Conservation (phyloP, 2,113 vertebrate genomes). For the Apodemus sylvaticus region DNA sequence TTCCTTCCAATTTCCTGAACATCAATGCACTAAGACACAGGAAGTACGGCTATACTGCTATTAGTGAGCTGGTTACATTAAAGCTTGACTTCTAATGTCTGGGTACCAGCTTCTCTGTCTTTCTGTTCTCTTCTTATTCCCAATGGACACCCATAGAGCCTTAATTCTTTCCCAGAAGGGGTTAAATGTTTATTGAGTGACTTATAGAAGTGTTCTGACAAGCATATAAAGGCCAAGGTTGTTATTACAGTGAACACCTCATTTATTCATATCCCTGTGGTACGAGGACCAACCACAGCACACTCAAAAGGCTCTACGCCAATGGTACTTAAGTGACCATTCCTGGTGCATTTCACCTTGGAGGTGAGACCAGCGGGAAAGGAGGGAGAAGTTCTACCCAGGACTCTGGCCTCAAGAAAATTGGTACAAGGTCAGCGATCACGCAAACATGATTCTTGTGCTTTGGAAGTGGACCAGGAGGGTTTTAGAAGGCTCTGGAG, state of each 20-base stretch:
- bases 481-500: neutral
- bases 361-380: neutral
- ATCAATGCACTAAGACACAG: neutral
- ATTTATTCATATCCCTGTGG: neutral
- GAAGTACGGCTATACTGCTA: neutral
- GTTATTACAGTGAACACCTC: neutral
- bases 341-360: accelerated
- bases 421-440: neutral
- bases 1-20: neutral
- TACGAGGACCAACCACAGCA: accelerated
- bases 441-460: neutral
- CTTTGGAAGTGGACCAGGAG: neutral
- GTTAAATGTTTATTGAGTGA: neutral
- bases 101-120: neutral
- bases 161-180: neutral
- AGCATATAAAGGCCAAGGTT: neutral
- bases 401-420: neutral
- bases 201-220: neutral
- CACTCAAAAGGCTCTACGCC: accelerated
- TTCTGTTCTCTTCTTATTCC: neutral
- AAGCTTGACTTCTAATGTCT: neutral
- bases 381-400: no score
- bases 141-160: neutral
- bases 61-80: neutral
- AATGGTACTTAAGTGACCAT: neutral